Percentiles rank a stretch among this genome's conserved stretches.
phyloP scores from a whole-genome alignment of 2,888 invertebrate genomes.

The Cerastoderma edule region DNA sequence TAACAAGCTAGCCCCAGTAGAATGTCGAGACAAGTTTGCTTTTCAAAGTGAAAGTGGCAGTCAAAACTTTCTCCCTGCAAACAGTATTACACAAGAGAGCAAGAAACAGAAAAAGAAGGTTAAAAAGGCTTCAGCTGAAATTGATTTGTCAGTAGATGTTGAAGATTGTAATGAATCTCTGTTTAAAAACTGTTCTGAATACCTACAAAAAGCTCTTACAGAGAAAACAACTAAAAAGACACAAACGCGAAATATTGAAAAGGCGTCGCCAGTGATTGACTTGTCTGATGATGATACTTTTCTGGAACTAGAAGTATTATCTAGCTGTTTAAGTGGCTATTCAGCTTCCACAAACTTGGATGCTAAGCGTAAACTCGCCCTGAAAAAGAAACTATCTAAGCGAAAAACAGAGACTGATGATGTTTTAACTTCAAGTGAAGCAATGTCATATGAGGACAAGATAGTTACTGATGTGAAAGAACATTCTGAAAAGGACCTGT shows the following conservation, averaged over 20 bases:
- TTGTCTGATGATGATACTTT: conserved; percentile 55
- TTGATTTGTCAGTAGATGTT: conserved; percentile 45
- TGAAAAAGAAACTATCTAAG: no score
- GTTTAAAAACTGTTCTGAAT: conserved; percentile 30
- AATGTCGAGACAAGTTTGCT: not conserved
- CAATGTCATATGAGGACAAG: no score
- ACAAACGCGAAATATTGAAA: conserved; percentile 22
- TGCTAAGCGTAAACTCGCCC: no score
- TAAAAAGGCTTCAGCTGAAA: conserved; percentile 41
- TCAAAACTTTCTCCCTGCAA: not conserved
- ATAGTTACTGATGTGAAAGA: no score
- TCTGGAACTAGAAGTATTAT: conserved; percentile 46
- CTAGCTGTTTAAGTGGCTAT: conserved; percentile 39
- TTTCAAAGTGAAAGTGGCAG: not conserved
- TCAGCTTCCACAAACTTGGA: no score
- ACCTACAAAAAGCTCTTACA: conserved; percentile 43
- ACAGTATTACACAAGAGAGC: conserved; percentile 30
- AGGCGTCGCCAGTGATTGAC: conserved; percentile 54
- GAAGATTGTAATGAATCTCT: conserved; percentile 31
- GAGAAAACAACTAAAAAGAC: conserved; percentile 1
- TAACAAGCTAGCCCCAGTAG: not conserved
- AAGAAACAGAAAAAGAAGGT: conserved; percentile 52
- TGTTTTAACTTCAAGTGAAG: no score
- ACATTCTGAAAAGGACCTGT: no score
- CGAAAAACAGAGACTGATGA: no score